Conservation (phyloP, 2,797 vertebrate genomes). For the Argya squamiceps region DNA sequence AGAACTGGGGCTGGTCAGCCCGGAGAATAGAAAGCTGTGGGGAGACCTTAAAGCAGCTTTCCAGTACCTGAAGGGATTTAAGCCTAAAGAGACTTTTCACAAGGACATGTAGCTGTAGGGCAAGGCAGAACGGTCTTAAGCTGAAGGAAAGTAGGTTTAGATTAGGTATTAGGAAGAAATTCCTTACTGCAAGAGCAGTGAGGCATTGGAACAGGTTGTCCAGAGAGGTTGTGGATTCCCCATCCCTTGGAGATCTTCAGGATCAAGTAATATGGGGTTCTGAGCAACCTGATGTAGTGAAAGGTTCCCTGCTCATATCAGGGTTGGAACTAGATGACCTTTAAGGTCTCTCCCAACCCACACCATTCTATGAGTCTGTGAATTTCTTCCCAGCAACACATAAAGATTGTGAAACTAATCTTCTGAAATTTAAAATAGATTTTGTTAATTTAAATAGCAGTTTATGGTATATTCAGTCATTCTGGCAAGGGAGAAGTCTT, state of each 20-base stretch:
- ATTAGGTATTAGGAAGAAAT: not conserved
- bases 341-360: not conserved
- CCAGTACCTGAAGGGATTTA: not conserved
- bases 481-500: not conserved
- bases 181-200: not conserved
- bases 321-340: not conserved
- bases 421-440: not conserved
- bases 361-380: not conserved
- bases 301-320: not conserved
- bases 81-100: not conserved
- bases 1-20: not conserved
- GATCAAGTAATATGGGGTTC: not conserved
- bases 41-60: not conserved
- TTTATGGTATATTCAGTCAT: not conserved
- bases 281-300: not conserved
- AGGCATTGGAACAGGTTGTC: not conserved
- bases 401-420: not conserved
- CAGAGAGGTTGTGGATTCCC: not conserved
- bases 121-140: not conserved
- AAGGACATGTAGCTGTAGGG: not conserved
- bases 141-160: not conserved
- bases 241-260: not conserved
- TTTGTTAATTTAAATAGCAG: not conserved
- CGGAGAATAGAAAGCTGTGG: not conserved
- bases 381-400: not conserved